Conservation (phyloP, 2,888 invertebrate genomes). For the Synanthedon vespiformis region DNA sequence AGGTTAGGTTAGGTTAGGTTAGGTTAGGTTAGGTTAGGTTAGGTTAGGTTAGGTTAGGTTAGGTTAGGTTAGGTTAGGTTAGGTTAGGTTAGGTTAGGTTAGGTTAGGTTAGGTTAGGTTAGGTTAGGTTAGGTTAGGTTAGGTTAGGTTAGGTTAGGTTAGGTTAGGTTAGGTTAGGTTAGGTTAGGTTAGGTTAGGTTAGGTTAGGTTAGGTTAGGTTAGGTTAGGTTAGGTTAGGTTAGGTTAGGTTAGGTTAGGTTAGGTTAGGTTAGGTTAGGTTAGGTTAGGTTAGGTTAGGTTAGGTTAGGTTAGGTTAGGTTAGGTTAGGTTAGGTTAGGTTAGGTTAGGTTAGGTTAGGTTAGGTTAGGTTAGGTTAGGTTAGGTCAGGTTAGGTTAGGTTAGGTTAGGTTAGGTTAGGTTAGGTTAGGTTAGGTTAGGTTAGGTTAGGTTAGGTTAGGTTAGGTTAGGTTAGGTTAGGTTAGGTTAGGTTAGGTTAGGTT, state of each 20-base stretch:
- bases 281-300: conserved; percentile 3
- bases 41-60: conserved; percentile 2
- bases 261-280: conserved; percentile 2
- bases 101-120: background rate
- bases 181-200: conserved; percentile 1
- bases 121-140: background rate
- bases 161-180: conserved; percentile 1
- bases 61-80: conserved; percentile 2
- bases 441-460: no score
- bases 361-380: no score
- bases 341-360: background rate
- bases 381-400: no score
- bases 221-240: no score
- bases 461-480: no score
- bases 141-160: conserved; percentile 1
- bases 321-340: background rate
- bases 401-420: no score
- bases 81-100: conserved; percentile 2
- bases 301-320: conserved; percentile 4
- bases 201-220: background rate
- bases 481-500: no score
- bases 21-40: conserved; percentile 2
- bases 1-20: conserved; percentile 2
- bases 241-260: background rate
- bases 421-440: no score